Conservation (phyloP, 2,113 vertebrate species). For the Callipepla squamata region DNA sequence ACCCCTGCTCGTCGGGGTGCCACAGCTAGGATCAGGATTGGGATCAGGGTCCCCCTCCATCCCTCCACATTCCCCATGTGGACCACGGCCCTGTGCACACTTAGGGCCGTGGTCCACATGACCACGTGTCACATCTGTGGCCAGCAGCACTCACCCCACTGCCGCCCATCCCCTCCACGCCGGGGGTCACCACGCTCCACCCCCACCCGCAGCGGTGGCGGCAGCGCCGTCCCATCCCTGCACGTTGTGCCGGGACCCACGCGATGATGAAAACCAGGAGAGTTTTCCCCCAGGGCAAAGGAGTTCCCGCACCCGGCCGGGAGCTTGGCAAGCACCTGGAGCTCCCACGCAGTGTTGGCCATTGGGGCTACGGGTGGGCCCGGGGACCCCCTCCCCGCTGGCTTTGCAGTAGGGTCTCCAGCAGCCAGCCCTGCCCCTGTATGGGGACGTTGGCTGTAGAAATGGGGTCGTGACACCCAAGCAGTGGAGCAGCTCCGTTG, state of each 20-base stretch:
- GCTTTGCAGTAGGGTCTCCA: rapidly evolving
- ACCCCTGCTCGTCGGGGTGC: background rate
- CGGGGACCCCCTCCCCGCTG: background rate
- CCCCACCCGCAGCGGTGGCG: background rate
- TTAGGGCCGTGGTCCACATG: too few relatives aligned
- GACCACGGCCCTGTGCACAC: rapidly evolving
- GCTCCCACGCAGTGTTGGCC: background rate
- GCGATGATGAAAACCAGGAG: conserved; percentile 51
- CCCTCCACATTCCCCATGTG: rapidly evolving
- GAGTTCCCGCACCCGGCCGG: conserved; percentile 1
- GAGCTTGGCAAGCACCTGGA: conserved; percentile 10
- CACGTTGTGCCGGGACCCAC: background rate
- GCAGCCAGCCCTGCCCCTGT: rapidly evolving
- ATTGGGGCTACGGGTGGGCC: rapidly evolving
- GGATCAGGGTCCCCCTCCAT: rapidly evolving
- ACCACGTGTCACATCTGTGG: too few relatives aligned
- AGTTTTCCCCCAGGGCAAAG: conserved; percentile 32
- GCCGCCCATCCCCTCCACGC: background rate
- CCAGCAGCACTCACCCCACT: rapidly evolving
- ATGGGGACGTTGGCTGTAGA: rapidly evolving
- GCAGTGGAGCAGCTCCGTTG: background rate
- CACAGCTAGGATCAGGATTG: rapidly evolving
- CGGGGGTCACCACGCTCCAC: background rate
- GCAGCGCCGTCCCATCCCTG: background rate
- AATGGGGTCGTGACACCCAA: background rate